Evolutionary conservation across 2,113 vertebrate species (phyloP), one percentile per base, ranked within the genome.

Genomic region (Meles meles): DNA sequence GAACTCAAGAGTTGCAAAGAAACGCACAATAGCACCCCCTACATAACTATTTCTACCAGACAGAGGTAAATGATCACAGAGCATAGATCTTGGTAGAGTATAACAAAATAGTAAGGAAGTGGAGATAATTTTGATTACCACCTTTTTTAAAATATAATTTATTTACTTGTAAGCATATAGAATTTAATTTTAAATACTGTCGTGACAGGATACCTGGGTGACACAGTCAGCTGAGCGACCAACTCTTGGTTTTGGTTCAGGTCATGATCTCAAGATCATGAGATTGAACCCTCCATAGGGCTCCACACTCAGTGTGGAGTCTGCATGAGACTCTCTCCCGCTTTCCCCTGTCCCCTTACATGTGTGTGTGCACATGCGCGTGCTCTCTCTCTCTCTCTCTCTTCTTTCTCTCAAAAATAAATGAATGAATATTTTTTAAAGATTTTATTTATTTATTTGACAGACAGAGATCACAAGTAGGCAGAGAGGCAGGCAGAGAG

Each of bases 21-120:
- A 7, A 8, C 0, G 0, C 13, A 6, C 3, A 4, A 21, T 2
- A 6, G 42, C 34, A 17, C 27, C 49, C 31, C 21, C 0, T 10
- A 1, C 2, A 0, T 8, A 18, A 18, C 47, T 31, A 2, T 13
- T 49, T 47, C 59, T 20, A 3, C 59, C 18, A 1, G 1, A 13
- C 4, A 17, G 76, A 61, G 29, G 29, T 1, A 11, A 4, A 4
- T 3, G 42, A n/a, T 27, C 63, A 37, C 18, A 6, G 39, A 9
- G 12, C 31, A 44, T 0, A 42, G 52, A 6, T 1, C 0, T 8
- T 0, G n/a, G 71, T 31, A 4, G 80, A 18, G 18, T 4, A 5
- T 3, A 52, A 34, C 7, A 18, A 25, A 31, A 21, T 11, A 14
- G 27, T 20, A 15, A 77, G 37, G 20, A 9, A 44, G 15, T 55